Conservation (phyloP, 2,797 vertebrate species). For the Gallinago nigripennis region DNA sequence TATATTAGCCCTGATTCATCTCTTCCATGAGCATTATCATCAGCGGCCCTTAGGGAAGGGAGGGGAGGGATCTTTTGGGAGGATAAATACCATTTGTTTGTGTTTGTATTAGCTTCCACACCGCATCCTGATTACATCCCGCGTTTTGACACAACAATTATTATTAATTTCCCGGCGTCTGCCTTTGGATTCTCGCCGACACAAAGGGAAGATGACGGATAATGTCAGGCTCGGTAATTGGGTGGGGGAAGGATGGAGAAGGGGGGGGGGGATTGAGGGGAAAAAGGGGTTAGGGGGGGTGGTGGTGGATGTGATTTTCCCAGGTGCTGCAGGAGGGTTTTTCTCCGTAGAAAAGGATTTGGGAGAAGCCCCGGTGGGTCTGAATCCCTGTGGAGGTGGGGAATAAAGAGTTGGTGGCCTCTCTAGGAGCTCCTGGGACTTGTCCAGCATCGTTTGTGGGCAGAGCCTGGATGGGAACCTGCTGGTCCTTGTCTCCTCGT, state of each 20-base stretch:
- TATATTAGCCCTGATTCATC: constrained; percentile 74
- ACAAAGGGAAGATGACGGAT: constrained; percentile 74
- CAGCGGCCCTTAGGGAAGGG: constrained; percentile 44
- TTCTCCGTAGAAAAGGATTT: accelerated
- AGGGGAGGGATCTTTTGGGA: constrained; percentile 65
- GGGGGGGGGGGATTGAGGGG: background rate
- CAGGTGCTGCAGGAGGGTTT: accelerated
- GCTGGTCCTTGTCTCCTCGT: background rate
- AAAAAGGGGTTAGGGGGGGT: background rate
- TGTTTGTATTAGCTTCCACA: constrained; percentile 76
- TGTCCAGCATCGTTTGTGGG: accelerated
- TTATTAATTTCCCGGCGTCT: constrained; percentile 78
- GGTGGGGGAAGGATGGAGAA: constrained; percentile 50
- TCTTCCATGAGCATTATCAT: constrained; percentile 66
- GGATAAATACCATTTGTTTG: constrained; percentile 81
- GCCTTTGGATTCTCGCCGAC: constrained; percentile 68
- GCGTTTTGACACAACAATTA: constrained; percentile 75
- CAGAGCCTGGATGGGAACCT: background rate
- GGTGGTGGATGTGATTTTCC: no score
- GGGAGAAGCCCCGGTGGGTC: background rate
- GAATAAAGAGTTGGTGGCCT: background rate
- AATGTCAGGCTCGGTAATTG: constrained; percentile 73
- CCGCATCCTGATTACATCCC: constrained; percentile 76
- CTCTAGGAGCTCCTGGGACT: background rate
- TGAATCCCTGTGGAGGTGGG: accelerated